A percentile compares a stretch with the other conserved stretches of the same genome.
These are phyloP conservation scores for Origma solitaria DNA, from an alignment of 2,113 vertebrate species.

Conservation along the genomic window DNA sequence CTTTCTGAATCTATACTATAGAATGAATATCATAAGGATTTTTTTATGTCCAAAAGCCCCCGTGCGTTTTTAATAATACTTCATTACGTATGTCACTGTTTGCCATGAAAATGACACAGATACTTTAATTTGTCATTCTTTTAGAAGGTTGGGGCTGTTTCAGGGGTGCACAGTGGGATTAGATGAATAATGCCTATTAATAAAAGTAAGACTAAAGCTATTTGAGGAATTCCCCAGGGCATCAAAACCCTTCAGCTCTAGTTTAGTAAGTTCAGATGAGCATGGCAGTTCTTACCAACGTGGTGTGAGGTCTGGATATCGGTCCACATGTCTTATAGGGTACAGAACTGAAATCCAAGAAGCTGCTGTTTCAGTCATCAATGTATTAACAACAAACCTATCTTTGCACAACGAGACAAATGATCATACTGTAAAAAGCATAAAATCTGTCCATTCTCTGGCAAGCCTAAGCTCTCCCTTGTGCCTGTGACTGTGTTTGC, in stretches of 20 bases:
- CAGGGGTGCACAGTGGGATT: accelerated
- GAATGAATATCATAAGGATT: accelerated
- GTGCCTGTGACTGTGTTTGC: too few species aligned
- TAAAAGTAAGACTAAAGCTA: neutral
- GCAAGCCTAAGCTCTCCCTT: accelerated
- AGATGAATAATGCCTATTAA: neutral
- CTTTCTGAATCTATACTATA: neutral
- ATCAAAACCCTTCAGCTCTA: neutral
- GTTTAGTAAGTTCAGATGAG: neutral
- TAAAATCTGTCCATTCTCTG: accelerated
- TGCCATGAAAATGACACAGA: neutral
- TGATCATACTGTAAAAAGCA: accelerated
- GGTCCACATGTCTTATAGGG: neutral
- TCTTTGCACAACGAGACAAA: too few species aligned
- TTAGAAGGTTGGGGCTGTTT: neutral
- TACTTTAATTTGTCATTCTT: neutral
- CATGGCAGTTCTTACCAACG: neutral
- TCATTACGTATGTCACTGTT: neutral
- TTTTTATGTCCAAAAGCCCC: neutral
- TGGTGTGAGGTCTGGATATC: neutral
- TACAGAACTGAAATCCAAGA: neutral
- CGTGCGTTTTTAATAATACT: neutral
- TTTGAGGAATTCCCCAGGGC: neutral
- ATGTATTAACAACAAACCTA: neutral
- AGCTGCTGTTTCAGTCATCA: neutral